Evolutionary conservation across 2,888 invertebrate species (phyloP).

Genomic region (Nemurella pictetii): DNA sequence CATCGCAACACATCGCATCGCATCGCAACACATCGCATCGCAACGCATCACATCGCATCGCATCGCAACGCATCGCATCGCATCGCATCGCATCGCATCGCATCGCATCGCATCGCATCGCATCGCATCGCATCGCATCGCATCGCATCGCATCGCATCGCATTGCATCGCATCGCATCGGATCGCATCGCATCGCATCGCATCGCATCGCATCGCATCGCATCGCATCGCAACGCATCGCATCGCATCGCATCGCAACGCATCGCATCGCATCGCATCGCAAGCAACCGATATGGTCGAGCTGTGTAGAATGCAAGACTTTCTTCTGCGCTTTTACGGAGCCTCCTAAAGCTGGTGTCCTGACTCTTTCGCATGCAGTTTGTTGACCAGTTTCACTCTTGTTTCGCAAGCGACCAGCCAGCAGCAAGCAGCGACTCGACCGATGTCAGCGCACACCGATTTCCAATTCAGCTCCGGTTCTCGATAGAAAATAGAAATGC

Average conservation of each 20-base stretch:
- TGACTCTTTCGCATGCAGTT: too few relatives aligned
- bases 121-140: background rate
- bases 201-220: background rate
- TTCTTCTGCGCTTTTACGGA: too few relatives aligned
- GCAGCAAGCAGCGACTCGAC: too few relatives aligned
- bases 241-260: background rate
- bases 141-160: background rate
- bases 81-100: background rate
- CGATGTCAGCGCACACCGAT: too few relatives aligned
- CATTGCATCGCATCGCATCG: background rate
- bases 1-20: background rate
- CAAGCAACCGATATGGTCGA: background rate
- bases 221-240: background rate
- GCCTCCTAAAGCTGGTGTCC: too few relatives aligned
- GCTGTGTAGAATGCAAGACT: too few relatives aligned
- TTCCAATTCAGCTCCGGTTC: too few relatives aligned
- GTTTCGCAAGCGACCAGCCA: too few relatives aligned
- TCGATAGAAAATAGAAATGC: too few relatives aligned
- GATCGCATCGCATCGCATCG: background rate
- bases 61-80: background rate
- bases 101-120: background rate
- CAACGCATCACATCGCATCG: constrained; percentile 1
- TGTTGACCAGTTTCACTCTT: too few relatives aligned
- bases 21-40: background rate
- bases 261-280: background rate